Base-by-base conservation (phyloP, 2,113 vertebrate genomes). In the Hassar affinis region DNA sequence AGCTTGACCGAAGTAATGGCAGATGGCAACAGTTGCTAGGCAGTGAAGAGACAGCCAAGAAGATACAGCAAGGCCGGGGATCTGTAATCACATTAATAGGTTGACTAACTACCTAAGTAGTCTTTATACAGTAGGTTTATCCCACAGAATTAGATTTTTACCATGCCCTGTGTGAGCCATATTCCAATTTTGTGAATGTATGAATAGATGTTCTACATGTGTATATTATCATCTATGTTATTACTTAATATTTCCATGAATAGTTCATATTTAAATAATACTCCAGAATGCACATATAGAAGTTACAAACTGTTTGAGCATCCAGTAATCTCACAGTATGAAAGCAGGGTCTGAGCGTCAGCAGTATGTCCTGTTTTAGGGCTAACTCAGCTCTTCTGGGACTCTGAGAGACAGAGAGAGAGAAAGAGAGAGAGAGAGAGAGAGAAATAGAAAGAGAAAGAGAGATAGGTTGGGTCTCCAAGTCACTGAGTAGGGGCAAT, bases 401-500 rank as follows among this genome's bases (percentile, higher is more conserved):
- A 59, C 11, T 8, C 68, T 22, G 30, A 22, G n/a, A n/a, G n/a
- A n/a, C n/a, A n/a, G n/a, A n/a, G n/a, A n/a, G n/a, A n/a, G n/a
- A n/a, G n/a, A n/a, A n/a, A n/a, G n/a, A n/a, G 45, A 15, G 4
- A 14, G n/a, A 62, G 59, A 62, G 61, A 30, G 27, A 64, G 61
- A 56, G 57, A 45, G 54, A 61, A 25, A 61, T 42, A 64, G 45
- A 49, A 47, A 68, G 47, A 49, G 42, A 27, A 27, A 66, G 59
- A 35, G n/a, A 52, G 61, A 22, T 38, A 47, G 17, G 33, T 78
- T 20, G 57, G 78, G 85, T 25, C n/a, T 56, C 20, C 61, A 77
- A 57, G 85, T 83, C 76, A 66, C 27, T n/a, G 49, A 38, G 47
- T 59, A 68, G 12, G 57, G 59, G 81, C 61, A 83, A 80, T 84